These are phyloP conservation scores for Bombus haemorrhoidalis DNA, from an alignment of 1,140 invertebrate species.

Conservation along the genomic window DNA sequence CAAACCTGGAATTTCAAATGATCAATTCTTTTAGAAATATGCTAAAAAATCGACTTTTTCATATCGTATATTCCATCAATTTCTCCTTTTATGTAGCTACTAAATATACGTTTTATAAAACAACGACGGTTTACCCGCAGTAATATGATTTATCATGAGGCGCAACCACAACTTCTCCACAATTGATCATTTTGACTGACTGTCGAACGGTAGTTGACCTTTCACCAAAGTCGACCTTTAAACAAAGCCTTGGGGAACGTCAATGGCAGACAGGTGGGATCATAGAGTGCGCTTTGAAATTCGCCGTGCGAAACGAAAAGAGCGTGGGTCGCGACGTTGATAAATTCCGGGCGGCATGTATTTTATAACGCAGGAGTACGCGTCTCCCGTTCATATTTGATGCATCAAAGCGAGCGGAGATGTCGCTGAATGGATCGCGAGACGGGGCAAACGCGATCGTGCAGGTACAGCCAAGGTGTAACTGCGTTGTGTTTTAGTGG, in stretches of 20 bases:
- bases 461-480: constrained; percentile 8
- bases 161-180: too few relatives aligned
- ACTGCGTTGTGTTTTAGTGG: constrained; percentile 6
- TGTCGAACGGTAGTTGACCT: too few relatives aligned
- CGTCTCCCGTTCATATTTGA: constrained; percentile 15
- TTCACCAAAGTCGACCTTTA: background rate
- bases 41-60: too few relatives aligned
- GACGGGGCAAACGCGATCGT: constrained; percentile 24
- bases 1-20: too few relatives aligned
- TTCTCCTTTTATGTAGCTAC: too few relatives aligned
- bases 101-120: too few relatives aligned
- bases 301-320: background rate
- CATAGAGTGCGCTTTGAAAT: background rate
- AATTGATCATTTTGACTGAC: too few relatives aligned
- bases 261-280: background rate
- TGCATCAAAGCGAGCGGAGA: constrained; percentile 17
- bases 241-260: background rate
- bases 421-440: constrained; percentile 16
- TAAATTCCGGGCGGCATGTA: background rate
- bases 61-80: too few relatives aligned
- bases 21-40: too few relatives aligned
- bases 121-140: too few relatives aligned
- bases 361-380: background rate
- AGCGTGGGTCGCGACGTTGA: background rate
- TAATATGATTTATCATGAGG: too few relatives aligned